Evolutionary conservation across 2,113 vertebrate genomes (phyloP).

Genomic region (Channa argus): DNA sequence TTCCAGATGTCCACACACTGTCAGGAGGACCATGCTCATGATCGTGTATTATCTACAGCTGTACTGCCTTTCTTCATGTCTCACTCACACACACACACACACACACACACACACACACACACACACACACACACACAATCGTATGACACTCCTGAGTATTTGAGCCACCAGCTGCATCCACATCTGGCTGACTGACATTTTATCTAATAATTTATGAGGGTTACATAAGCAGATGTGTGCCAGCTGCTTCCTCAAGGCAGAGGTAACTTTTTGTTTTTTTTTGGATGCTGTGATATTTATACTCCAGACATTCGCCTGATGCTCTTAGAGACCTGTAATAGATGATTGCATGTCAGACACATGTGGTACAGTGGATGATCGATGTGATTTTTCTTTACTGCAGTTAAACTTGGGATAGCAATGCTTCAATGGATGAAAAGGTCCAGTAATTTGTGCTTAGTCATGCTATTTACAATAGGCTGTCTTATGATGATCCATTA

Average conservation of each 20-base stretch:
- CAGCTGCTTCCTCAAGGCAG: slow-evolving; percentile 53
- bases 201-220: slow-evolving; percentile 60
- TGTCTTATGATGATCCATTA: neutral
- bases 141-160: neutral
- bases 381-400: neutral
- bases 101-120: too few species aligned
- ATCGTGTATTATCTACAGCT: too few species aligned
- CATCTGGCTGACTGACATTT: slow-evolving; percentile 66
- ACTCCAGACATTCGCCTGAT: slow-evolving; percentile 9
- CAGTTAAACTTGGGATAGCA: neutral
- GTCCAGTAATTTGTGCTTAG: neutral
- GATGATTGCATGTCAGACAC: neutral
- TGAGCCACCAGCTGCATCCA: slow-evolving; percentile 54
- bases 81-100: too few species aligned
- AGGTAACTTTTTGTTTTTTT: slow-evolving; percentile 16
- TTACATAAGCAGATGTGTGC: slow-evolving; percentile 59
- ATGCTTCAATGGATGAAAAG: neutral
- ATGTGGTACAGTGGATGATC: neutral
- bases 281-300: slow-evolving; percentile 39
- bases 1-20: too few species aligned
- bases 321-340: neutral
- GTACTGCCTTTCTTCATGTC: too few species aligned
- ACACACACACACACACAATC: too few species aligned
- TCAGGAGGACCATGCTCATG: too few species aligned
- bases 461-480: neutral